A percentile compares a stretch with the other conserved stretches of the same genome.
These are phyloP conservation scores for Sebastes itinus DNA, from an alignment of 2,797 vertebrate genomes.

Conservation along the genomic window DNA sequence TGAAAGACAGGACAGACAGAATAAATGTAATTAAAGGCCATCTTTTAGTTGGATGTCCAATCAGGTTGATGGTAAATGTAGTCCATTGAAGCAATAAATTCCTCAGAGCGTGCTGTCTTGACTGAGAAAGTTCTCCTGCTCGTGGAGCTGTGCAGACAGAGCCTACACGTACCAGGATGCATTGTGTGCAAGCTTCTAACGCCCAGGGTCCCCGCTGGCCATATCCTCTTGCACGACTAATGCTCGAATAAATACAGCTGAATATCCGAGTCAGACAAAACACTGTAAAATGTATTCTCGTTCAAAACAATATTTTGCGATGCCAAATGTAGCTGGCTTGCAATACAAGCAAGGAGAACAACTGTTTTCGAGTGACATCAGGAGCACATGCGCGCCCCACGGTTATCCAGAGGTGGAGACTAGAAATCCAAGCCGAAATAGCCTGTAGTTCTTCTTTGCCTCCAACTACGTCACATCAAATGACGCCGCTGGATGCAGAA, in stretches of 20 bases:
- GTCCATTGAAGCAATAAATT: not conserved
- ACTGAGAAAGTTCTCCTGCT: not conserved
- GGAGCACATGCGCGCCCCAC: not conserved
- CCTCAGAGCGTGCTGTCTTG: not conserved
- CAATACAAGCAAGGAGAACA: not conserved
- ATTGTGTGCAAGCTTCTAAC: no score
- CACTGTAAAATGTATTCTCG: not conserved
- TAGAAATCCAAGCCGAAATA: not conserved
- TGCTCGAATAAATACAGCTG: not conserved
- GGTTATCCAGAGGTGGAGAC: not conserved
- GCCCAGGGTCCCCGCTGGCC: no score
- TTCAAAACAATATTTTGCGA: not conserved
- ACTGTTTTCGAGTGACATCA: not conserved
- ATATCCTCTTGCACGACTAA: not conserved
- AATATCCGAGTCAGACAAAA: not conserved
- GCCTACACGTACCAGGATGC: no score
- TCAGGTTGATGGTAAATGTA: not conserved
- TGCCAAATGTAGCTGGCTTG: not conserved
- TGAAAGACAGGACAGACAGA: slow-evolving; percentile 76
- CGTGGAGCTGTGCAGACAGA: not conserved
- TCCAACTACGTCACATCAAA: not conserved
- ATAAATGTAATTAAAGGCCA: not conserved
- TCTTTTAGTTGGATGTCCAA: not conserved
- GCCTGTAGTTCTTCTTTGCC: not conserved
- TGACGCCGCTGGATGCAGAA: not conserved